Conservation (phyloP, 2,888 invertebrate genomes). For the Leucophenga montana region DNA sequence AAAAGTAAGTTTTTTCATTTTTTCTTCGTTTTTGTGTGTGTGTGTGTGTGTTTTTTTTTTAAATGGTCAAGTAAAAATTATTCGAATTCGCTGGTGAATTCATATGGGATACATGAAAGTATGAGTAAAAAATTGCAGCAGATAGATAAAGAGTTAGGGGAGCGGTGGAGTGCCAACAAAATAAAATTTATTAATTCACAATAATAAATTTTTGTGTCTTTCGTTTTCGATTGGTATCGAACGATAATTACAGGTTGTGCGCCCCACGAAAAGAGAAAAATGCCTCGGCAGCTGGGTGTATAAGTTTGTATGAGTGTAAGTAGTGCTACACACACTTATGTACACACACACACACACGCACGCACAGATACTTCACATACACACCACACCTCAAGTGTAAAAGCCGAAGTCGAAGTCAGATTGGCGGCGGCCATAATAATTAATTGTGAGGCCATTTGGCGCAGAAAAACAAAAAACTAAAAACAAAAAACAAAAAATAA, state of each 20-base stretch:
- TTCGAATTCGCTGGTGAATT: conserved; percentile 25
- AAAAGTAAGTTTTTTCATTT: too few relatives aligned
- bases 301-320: conserved; percentile 15
- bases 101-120: not conserved
- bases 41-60: too few relatives aligned
- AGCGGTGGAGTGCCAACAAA: conserved; percentile 44
- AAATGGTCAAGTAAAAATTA: conserved; percentile 32
- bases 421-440: conserved; percentile 51
- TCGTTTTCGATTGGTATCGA: conserved; percentile 73
- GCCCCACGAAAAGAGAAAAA: conserved; percentile 41
- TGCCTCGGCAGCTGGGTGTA: conserved; percentile 23
- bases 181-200: conserved; percentile 72
- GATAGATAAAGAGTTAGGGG: conserved; percentile 31
- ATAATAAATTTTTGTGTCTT: conserved; percentile 73
- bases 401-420: conserved; percentile 8
- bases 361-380: too few relatives aligned
- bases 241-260: conserved; percentile 72
- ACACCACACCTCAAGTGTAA: conserved; percentile 6
- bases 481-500: conserved; percentile 34
- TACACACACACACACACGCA: too few relatives aligned
- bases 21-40: too few relatives aligned
- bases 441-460: conserved; percentile 60
- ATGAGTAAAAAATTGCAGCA: conserved; percentile 5
- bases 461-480: conserved; percentile 26
- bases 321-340: conserved; percentile 11